Evolutionary conservation across 2,797 vertebrate genomes (phyloP), one percentile per base, ranked within the genome.

Genomic region (Anabas testudineus): DNA sequence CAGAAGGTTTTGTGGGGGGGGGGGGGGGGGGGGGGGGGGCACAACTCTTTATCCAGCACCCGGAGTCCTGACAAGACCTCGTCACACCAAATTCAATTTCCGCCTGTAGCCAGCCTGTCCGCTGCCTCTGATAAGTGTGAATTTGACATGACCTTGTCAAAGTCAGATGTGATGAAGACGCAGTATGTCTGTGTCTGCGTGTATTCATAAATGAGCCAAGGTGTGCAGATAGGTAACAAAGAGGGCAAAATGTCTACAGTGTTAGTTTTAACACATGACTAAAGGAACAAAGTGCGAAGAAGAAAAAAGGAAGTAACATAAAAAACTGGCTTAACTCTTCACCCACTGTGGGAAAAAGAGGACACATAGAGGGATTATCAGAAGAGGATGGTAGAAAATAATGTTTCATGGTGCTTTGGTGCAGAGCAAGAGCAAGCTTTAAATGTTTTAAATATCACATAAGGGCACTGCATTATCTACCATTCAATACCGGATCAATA

Each of bases 391-490:
- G 42, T 48, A 49, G 45, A 16, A 57, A 78, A 56, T 81, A 64
- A 84, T 62, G 76, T 80, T 80, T 76, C 65, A 76, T 39, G 53
- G 71, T 0, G 67, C 78, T 53, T 84, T 86, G 75, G 67, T 53
- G 76, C 54, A 34, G 51, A 74, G n/a, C n/a, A 26, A 26, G 83
- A 77, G 79, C 36, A 13, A 69, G 72, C 66, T 76, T 83, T 85
- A 90, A 90, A 91, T 86, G 83, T 89, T 91, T 93, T 92, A 88
- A 91, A 91, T 92, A 93, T 91, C 90, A 88, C 86, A 77, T 85
- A 88, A 92, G 93, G 93, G 87, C 93, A 92, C 88, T 78, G 86
- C 92, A 93, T 91, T 91, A 89, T 84, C 66, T 82, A 53, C 84
- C 72, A 82, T 82, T 93, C 93, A 71, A 94, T 94, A 88, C 18